Evolutionary conservation across 1,140 invertebrate species (phyloP), one percentile per base, ranked within the genome.

Genomic region (Drosophila carrolli): DNA sequence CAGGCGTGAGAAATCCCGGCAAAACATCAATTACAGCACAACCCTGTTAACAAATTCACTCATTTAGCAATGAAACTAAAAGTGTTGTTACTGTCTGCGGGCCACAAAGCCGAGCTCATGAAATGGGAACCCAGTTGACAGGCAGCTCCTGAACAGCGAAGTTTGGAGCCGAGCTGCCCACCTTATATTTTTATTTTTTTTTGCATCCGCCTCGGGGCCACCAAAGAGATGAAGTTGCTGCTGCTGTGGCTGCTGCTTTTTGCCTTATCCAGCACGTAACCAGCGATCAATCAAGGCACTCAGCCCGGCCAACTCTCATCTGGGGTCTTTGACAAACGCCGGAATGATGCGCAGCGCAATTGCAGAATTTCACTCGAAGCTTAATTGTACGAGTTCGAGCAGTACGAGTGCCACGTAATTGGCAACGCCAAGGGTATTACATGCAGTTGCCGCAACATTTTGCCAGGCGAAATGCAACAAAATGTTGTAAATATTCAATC

Each of bases 401-500:
- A 59, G 54, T 55, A 51, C 51, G 53, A 65, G 65, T 65, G 43
- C 58, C 72, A 75, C 75, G 83, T 86, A 86, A 86, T 86, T 86
- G 83, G 83, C 82, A 78, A 81, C 77, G 62, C 81, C 81, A 83
- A 83, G 81, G 77, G 81, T 85, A 85, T 85, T 85, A 53, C 81
- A 85, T 75, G 57, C 46, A 43, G 59, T 65, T 72, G 66, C 65
- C 32, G 75, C 70, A 82, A 74, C 57, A 48, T 72, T 71, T 59
- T 72, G 67, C 66, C 71, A 44, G 59, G 75, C 47, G 65, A 88
- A 86, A 83, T 68, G 66, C 75, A 76, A 73, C 79, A 67, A 86
- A 86, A 86, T 86, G 83, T 83, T 86, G 84, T 74, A 86, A 88
- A 86, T 86, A 89, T 86, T 86, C 83, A 86, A 86, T 86, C 83